Conservation (phyloP, 2,797 vertebrate species). For the Cryptoblepharus egeriae region DNA sequence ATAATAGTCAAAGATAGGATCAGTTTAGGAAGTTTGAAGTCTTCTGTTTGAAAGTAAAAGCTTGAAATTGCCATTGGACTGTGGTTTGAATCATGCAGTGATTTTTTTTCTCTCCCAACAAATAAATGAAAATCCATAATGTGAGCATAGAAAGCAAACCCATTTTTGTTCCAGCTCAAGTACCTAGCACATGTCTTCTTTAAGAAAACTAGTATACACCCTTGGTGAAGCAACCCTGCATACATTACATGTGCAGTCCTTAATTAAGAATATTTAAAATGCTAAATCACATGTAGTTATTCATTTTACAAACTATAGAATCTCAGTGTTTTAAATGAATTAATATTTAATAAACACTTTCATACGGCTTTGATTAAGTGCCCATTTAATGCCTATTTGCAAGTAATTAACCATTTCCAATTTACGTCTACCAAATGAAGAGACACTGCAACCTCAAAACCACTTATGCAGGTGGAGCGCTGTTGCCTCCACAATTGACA, state of each 20-base stretch:
- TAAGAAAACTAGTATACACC: constrained; percentile 44
- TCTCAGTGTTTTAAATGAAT: constrained; percentile 72
- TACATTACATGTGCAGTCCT: constrained; percentile 60
- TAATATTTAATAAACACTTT: constrained; percentile 71
- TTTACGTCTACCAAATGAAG: constrained; percentile 43
- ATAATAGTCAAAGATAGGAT: not conserved
- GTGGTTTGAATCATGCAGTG: not conserved
- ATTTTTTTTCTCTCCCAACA: not conserved
- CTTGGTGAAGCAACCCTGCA: constrained; percentile 53
- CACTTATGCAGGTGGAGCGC: constrained; percentile 5
- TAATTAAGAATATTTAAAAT: constrained; percentile 68
- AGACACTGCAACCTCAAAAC: constrained; percentile 15
- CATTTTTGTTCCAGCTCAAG: not conserved
- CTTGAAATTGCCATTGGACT: not conserved
- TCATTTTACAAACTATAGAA: constrained; percentile 66
- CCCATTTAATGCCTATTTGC: constrained; percentile 70
- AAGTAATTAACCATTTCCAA: constrained; percentile 67
- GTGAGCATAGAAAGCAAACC: not conserved
- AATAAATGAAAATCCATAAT: too few species aligned
- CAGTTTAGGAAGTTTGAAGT: too few species aligned
- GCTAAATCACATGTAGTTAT: constrained; percentile 54
- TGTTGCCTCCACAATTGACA: not conserved
- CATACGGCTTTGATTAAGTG: constrained; percentile 63
- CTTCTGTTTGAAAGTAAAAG: too few species aligned
- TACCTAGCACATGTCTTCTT: constrained; percentile 27